A percentile compares a stretch with the other conserved stretches of the same genome.
These are phyloP conservation scores for Fundulus diaphanus DNA, from an alignment of 2,797 vertebrate species.

Conservation along the genomic window DNA sequence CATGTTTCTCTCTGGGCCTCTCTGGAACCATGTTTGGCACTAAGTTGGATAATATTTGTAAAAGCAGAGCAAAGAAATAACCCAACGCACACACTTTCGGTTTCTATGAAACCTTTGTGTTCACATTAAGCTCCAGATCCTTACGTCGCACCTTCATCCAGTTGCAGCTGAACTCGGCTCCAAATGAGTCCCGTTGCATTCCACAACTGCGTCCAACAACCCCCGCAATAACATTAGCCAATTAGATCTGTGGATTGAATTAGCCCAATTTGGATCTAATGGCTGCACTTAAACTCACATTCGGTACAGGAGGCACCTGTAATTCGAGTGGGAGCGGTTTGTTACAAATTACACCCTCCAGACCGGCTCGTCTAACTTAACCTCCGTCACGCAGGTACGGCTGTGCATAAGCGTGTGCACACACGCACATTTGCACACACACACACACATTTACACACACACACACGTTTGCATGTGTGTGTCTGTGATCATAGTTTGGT, in stretches of 20 bases:
- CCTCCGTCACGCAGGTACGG: slow-evolving; percentile 28
- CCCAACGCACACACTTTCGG: not conserved
- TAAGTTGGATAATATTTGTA: not conserved
- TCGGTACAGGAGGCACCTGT: slow-evolving; percentile 63
- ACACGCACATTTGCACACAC: slow-evolving; percentile 4
- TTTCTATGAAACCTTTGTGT: not conserved
- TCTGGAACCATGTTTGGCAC: not conserved
- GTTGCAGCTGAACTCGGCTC: not conserved
- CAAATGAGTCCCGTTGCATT: slow-evolving; percentile 33
- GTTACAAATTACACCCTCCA: slow-evolving; percentile 61
- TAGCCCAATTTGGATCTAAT: slow-evolving; percentile 70
- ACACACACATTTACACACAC: slow-evolving; percentile 4
- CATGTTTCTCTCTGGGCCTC: not conserved
- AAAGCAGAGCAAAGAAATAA: not conserved
- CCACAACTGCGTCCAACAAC: slow-evolving; percentile 32
- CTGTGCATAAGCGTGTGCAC: slow-evolving; percentile 8
- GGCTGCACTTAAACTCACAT: slow-evolving; percentile 58
- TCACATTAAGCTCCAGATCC: slow-evolving; percentile 9
- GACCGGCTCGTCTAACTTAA: slow-evolving; percentile 48
- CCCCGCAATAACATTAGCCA: slow-evolving; percentile 34
- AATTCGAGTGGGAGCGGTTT: slow-evolving; percentile 65
- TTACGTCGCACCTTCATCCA: slow-evolving; percentile 2
- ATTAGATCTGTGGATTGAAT: slow-evolving; percentile 70
- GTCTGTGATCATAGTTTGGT: slow-evolving; percentile 48
- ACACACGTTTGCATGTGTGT: slow-evolving; percentile 19